Percentiles rank a stretch among this genome's conserved stretches.
These are phyloP conservation scores for Eleutherodactylus coqui DNA, from an alignment of 2,797 vertebrate species.

Conservation along the genomic window DNA sequence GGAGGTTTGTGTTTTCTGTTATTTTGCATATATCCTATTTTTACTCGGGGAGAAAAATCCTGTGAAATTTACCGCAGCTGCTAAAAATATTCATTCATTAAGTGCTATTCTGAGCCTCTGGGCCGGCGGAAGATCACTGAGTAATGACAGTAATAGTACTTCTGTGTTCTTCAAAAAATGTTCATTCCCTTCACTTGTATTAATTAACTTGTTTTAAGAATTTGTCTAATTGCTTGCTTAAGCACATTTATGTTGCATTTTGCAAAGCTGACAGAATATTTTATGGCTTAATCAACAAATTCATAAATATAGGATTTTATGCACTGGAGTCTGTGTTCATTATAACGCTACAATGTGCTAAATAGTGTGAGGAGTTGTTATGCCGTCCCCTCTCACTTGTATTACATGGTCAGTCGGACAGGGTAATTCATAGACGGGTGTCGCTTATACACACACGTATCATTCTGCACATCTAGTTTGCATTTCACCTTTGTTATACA, in stretches of 20 bases:
- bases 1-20: not conserved
- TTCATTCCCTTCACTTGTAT: slow-evolving; percentile 15
- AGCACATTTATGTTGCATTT: not conserved
- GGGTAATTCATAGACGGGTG: not conserved
- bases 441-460: not conserved
- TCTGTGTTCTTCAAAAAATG: slow-evolving; percentile 25
- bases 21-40: slow-evolving; percentile 6
- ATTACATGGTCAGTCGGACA: not conserved
- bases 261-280: slow-evolving; percentile 26
- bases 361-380: not conserved
- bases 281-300: slow-evolving; percentile 25
- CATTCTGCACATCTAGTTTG: not conserved
- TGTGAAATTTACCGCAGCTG: slow-evolving; percentile 32
- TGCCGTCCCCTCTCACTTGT: not conserved
- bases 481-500: not conserved
- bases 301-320: not conserved
- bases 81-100: slow-evolving; percentile 60
- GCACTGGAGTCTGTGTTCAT: not conserved
- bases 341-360: not conserved
- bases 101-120: slow-evolving; percentile 51
- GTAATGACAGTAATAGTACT: slow-evolving; percentile 58
- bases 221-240: slow-evolving; percentile 52
- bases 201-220: slow-evolving; percentile 41
- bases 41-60: not conserved
- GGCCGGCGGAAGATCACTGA: slow-evolving; percentile 48